Base-by-base conservation (phyloP, 2,797 vertebrate genomes). In the Hephaestus fuliginosus region DNA sequence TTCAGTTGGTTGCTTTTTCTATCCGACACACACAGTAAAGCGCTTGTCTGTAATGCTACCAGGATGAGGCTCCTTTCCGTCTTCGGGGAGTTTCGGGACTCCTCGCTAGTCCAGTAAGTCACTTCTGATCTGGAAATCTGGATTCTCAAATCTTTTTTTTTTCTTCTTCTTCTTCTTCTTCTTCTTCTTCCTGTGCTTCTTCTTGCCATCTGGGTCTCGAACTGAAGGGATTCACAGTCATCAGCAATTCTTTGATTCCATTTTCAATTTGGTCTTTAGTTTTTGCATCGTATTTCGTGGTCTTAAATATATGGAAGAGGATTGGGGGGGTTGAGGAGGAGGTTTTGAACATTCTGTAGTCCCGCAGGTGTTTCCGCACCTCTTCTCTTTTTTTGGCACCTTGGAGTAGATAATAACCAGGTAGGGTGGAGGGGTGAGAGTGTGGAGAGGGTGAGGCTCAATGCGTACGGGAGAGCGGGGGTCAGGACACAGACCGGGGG, bases 321-420 rank as follows among this genome's bases (percentile, higher is more conserved):
- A 18, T 3, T 5, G 33, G 36, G 30, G 30, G 56, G 20, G 22
- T 4, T 17, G 49, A 43, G 36, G 22, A 49, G 56, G 52, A 87
- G 85, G 87, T 89, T 89, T 91, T 89, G 88, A 94, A 92, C 91
- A 93, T 96, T 96, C 94, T 91, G 85, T 88, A 90, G 85, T 92
- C 93, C 93, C 5, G 86, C 64, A 90, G 89, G 87, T 93, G 91
- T 93, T 93, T 86, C 90, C 85, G 86, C 84, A 87, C 95, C 91
- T 83, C 91, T 95, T 96, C 78, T 95, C 94, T 94, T 93, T 33
- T 25, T 97, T 97, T 97, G 97, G 97, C 97, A 98, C 97, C 96
- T 94, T 89, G 92, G 95, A 96, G 93, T 93, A 92, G 93, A 91
- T 84, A 85, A 90, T 70, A 82, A 83, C 75, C 65, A 25, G 89